Conservation (phyloP, 2,888 invertebrate species). For the Drosophila kanekoi region DNA sequence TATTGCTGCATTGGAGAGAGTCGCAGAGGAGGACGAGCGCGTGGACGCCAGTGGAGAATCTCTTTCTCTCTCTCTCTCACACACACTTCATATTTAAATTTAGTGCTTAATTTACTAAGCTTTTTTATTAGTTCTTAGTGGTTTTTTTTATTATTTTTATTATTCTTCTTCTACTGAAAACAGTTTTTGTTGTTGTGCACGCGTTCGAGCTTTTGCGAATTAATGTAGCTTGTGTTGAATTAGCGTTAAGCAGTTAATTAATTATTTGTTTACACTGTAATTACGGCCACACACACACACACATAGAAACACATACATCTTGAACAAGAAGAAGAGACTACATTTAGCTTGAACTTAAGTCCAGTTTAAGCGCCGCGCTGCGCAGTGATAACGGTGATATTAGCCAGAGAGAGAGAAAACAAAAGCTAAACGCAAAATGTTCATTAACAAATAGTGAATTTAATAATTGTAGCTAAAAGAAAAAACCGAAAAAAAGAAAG, state of each 20-base stretch:
- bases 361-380: constrained; percentile 52
- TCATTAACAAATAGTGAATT: constrained; percentile 78
- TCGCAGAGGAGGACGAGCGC: constrained; percentile 2
- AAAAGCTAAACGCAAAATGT: constrained; percentile 21
- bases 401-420: constrained; percentile 59
- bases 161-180: constrained; percentile 40
- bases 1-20: constrained; percentile 52
- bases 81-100: constrained; percentile 64
- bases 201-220: constrained; percentile 46
- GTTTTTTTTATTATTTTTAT: constrained; percentile 31
- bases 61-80: constrained; percentile 31
- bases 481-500: constrained; percentile 30
- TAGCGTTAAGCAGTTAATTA: constrained; percentile 62
- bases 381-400: constrained; percentile 78
- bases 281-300: constrained; percentile 17
- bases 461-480: constrained; percentile 48
- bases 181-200: constrained; percentile 48
- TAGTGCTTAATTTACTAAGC: constrained; percentile 72
- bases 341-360: constrained; percentile 66
- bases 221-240: constrained; percentile 49
- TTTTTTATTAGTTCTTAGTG: constrained; percentile 59
- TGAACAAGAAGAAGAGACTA: constrained; percentile 61
- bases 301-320: constrained; percentile 15
- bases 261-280: constrained; percentile 59
- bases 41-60: constrained; percentile 48